A percentile compares a stretch with the other conserved stretches of the same genome.
phyloP scores from a whole-genome alignment of 1,140 invertebrate species.

The Zelostemma sp. region DNA sequence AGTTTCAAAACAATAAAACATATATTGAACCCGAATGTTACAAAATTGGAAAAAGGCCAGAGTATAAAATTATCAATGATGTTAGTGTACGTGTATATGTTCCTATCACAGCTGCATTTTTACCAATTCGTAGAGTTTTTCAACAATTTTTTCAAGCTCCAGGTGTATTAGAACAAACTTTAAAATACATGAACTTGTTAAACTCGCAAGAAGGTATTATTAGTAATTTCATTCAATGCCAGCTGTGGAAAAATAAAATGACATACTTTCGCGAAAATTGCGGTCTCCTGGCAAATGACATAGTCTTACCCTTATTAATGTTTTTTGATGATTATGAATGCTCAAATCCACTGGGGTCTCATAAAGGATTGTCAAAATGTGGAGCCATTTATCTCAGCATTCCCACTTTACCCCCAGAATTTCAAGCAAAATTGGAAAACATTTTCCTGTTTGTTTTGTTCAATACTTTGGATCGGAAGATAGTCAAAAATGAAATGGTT shows the following conservation, averaged over 20 bases:
- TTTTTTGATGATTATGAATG: constrained; percentile 19
- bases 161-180: constrained; percentile 18
- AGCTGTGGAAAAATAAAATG: constrained; percentile 16
- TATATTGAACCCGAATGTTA: constrained; percentile 20
- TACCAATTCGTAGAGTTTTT: constrained; percentile 23
- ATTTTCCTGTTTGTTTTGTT: too few species aligned
- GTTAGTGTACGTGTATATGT: constrained; percentile 6
- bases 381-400: constrained; percentile 50
- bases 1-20: constrained; percentile 26
- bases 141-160: constrained; percentile 30
- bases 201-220: constrained; percentile 10
- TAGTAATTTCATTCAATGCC: constrained; percentile 7
- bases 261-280: constrained; percentile 3
- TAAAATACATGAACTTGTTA: constrained; percentile 18
- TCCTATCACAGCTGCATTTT: constrained; percentile 18
- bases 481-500: constrained; percentile 35
- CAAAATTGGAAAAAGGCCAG: constrained; percentile 22
- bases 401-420: constrained; percentile 43
- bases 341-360: constrained; percentile 29
- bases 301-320: constrained; percentile 15
- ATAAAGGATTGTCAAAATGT: constrained; percentile 47
- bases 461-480: constrained; percentile 47
- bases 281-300: background rate
- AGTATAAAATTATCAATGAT: constrained; percentile 13
- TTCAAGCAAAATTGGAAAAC: constrained; percentile 44